Conservation (phyloP, 2,113 vertebrate genomes). For the Rhegmatorhina hoffmannsi region DNA sequence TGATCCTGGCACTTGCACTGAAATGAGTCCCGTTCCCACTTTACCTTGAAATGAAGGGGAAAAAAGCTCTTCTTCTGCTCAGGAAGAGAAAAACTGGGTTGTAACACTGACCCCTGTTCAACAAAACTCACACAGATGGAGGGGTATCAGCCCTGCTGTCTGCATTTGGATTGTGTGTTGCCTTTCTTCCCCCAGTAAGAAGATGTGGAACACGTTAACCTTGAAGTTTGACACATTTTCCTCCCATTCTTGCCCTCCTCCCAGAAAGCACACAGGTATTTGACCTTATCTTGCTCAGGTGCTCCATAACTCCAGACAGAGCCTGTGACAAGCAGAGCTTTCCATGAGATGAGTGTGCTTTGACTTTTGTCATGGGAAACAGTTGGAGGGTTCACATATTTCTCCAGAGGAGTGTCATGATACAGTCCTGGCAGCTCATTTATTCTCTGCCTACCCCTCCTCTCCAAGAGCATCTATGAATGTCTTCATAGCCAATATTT, state of each 20-base stretch:
- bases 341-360: neutral
- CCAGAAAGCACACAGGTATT: neutral
- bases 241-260: neutral
- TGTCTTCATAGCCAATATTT: slow-evolving; percentile 25
- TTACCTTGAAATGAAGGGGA: neutral
- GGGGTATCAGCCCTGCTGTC: neutral
- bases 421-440: slow-evolving; percentile 41
- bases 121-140: neutral
- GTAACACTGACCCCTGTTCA: neutral
- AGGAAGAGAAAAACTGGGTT: neutral
- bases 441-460: slow-evolving; percentile 10
- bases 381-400: slow-evolving; percentile 7
- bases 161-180: neutral
- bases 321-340: neutral
- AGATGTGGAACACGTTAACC: neutral
- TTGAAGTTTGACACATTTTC: slow-evolving; percentile 26
- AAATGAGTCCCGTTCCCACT: neutral
- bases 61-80: neutral
- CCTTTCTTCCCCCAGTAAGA: neutral
- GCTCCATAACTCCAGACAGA: neutral
- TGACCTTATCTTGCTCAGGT: slow-evolving; percentile 10
- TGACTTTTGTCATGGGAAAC: neutral
- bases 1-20: neutral
- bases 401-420: slow-evolving; percentile 31
- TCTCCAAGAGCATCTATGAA: slow-evolving; percentile 5